A percentile compares a stretch with the other conserved stretches of the same genome.
Evolutionary conservation across 2,113 vertebrate genomes (phyloP).

Genomic region (Hassar affinis): DNA sequence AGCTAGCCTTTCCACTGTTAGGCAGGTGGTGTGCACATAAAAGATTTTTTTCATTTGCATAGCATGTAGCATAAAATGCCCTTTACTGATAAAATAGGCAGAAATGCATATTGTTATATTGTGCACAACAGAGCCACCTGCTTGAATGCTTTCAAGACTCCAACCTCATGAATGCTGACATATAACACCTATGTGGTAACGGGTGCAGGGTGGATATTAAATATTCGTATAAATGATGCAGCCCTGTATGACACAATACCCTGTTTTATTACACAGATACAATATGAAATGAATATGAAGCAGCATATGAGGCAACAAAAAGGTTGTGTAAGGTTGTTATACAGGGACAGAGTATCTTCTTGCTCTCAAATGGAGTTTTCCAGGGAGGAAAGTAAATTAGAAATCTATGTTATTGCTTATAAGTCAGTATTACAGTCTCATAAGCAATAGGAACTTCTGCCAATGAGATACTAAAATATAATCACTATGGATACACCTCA

Average conservation of each 20-base stretch:
- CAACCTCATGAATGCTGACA: not conserved
- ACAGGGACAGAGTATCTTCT: not conserved
- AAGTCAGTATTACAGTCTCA: not conserved
- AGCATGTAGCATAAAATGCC: not conserved
- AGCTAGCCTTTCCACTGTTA: not conserved
- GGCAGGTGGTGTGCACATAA: not conserved
- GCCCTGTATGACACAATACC: not conserved
- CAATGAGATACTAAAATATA: not conserved
- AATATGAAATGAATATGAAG: not conserved
- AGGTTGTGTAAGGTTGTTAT: not conserved
- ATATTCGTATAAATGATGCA: too few relatives aligned
- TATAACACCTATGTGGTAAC: not conserved
- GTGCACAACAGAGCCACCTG: not conserved
- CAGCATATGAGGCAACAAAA: not conserved
- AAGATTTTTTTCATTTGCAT: too few relatives aligned
- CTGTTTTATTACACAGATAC: not conserved
- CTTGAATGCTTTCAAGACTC: not conserved
- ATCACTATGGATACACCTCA: not conserved
- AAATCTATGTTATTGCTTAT: not conserved
- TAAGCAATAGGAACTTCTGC: not conserved
- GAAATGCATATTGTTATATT: not conserved
- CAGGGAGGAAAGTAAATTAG: not conserved
- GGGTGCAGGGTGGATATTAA: not conserved
- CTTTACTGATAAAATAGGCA: not conserved
- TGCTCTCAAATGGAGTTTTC: not conserved